Base-by-base conservation (phyloP, 2,888 invertebrate genomes). In the Dione vanillae region DNA sequence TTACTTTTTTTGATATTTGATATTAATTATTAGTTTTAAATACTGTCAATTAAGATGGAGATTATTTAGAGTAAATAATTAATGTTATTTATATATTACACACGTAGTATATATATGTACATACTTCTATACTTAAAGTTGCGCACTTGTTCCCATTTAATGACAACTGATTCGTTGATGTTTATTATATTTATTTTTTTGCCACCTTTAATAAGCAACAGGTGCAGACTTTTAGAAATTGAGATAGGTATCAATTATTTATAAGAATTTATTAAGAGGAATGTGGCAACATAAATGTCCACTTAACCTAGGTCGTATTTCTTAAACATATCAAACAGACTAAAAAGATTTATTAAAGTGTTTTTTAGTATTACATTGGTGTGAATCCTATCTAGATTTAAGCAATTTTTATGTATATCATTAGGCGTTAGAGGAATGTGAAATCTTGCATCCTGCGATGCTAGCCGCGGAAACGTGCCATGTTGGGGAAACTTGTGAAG, bases 391-490 rank as follows among this genome's bases (percentile, higher is more conserved):
- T 59, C 71, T 64, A 14, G 67, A 49, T 65, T 69, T 58, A 54
- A 64, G 35, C 59, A 52, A 41, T 41, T 45, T 47, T 51, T 47
- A 47, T n/a, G 7, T 54, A 37, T 16, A 11, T 16, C 16, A 75
- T 72, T 71, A 73, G 65, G 73, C 56, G 65, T 69, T 66, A 65
- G 43, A 72, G 71, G 71, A 75, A 77, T 77, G 75, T 74, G 73
- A 74, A 75, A 77, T 71, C 74, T 75, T 67, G 74, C 68, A 75
- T 78, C 78, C 78, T 77, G 75, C 78, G 76, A 80, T 75, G 72
- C 80, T 77, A 79, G 82, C 82, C 83, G 80, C 82, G 81, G 79
- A 83, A 81, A 80, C 76, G 71, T 80, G 78, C 79, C 76, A 65
- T 77, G 78, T 80, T 81, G 83, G 81, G 84, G 83, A 82, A 77